A percentile compares a stretch with the other conserved stretches of the same genome.
Evolutionary conservation across 2,888 invertebrate species (phyloP).

Genomic region (Orchestes rusci): DNA sequence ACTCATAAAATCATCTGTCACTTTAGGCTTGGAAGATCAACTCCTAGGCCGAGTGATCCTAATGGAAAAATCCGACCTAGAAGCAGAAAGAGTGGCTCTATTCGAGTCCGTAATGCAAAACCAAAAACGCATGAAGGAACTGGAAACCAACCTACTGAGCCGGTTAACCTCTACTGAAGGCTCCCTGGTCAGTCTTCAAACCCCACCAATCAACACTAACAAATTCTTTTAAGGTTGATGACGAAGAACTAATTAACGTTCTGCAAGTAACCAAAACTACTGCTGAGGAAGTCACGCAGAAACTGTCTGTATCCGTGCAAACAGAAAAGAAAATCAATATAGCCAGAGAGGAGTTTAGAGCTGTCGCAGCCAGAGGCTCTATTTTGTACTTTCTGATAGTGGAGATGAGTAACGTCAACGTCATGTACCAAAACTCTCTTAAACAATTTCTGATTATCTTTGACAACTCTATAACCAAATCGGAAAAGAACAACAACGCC

Average conservation of each 20-base stretch:
- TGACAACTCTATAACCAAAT: slow-evolving; percentile 88
- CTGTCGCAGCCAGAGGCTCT: slow-evolving; percentile 90
- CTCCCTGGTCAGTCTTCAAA: slow-evolving; percentile 9
- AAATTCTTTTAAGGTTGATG: slow-evolving; percentile 69
- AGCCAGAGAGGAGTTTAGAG: slow-evolving; percentile 91
- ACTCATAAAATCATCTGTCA: neutral
- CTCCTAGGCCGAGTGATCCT: slow-evolving; percentile 86
- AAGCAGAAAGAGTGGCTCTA: slow-evolving; percentile 85
- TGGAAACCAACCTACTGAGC: slow-evolving; percentile 86
- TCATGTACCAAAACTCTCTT: slow-evolving; percentile 95
- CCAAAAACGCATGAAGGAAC: slow-evolving; percentile 90
- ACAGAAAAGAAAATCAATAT: slow-evolving; percentile 91
- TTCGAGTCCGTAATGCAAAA: slow-evolving; percentile 96
- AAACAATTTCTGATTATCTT: slow-evolving; percentile 92
- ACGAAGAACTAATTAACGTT: slow-evolving; percentile 88
- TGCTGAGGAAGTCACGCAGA: slow-evolving; percentile 91
- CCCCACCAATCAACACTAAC: neutral
- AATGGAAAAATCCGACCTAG: slow-evolving; percentile 93
- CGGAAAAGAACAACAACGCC: slow-evolving; percentile 75
- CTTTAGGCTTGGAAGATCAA: slow-evolving; percentile 83
- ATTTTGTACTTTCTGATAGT: slow-evolving; percentile 94
- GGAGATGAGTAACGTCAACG: slow-evolving; percentile 94
- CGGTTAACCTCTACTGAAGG: slow-evolving; percentile 91
- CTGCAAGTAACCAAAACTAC: slow-evolving; percentile 75
- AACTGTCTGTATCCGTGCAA: slow-evolving; percentile 83